Evolutionary conservation across 2,888 invertebrate genomes (phyloP), one percentile per base, ranked within the genome.

Genomic region (Neoitamus cyanurus): DNA sequence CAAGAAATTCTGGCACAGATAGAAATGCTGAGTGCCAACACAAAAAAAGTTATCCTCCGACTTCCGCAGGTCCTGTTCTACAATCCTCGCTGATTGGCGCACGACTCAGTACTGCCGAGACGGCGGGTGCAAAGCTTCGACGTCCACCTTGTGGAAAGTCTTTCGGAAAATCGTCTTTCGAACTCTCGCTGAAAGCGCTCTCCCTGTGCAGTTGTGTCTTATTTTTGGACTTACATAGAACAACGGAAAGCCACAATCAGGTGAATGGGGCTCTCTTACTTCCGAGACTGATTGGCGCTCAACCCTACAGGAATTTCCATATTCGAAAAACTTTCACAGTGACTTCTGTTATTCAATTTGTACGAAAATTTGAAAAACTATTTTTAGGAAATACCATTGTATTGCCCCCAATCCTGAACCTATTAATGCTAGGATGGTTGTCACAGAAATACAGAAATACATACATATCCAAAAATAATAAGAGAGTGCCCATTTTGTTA

Each of bases 221-320:
- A 75, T 75, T 75, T 75, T 25, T 75, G 42, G 75, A 42, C 28
- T 30, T 31, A 70, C 75, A 46, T n/a, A 25, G 42, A n/a, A 37
- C 37, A 36, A 36, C 42, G 36, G 11, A 75, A 11, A n/a, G 4
- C 70, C 20, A 7, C 20, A n/a, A 28, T 25, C 28, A 20, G 42
- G 42, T 36, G 42, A 5, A 42, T 28, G 34, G 13, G 42, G 36
- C 11, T 2, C 25, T 15, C 37, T 73, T 75, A 58, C 37, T 75
- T 75, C 42, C 75, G 75, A 75, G 75, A 75, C 75, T 75, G 42
- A 25, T 42, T 75, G 75, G 75, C 75, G 75, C 75, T 37, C 31
- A 58, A 9, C 58, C 48, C 31, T 28, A 7, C 31, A 58, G 31
- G 37, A 31, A 80, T n/a, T 30, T 80, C 11, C 30, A 42, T 58